These are phyloP conservation scores for Prunella fulvescens DNA, from an alignment of 2,113 vertebrate species.

Conservation along the genomic window DNA sequence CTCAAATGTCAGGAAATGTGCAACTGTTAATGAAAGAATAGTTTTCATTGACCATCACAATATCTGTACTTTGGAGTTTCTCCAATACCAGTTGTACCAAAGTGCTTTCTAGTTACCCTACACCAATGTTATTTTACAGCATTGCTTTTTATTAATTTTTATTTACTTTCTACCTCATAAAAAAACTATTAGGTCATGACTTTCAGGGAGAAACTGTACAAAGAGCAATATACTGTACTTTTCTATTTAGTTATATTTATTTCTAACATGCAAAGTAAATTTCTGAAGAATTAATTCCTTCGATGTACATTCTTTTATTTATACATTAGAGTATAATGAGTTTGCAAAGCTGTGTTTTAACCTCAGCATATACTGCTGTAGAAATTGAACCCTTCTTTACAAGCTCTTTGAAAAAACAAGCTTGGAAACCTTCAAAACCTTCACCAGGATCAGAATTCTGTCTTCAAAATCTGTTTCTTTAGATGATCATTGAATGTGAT, in stretches of 20 bases:
- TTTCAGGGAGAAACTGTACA: background rate
- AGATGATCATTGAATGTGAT: background rate
- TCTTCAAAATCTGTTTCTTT: background rate
- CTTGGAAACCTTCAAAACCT: background rate
- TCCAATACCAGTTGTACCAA: background rate
- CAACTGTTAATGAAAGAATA: background rate
- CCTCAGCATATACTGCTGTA: background rate
- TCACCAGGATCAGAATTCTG: background rate
- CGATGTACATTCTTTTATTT: background rate
- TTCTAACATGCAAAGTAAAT: background rate
- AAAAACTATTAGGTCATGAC: background rate
- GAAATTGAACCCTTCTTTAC: background rate
- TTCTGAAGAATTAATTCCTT: background rate
- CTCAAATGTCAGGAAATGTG: background rate
- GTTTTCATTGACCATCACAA: background rate
- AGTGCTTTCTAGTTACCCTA: background rate
- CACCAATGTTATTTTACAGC: background rate
- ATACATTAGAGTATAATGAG: background rate
- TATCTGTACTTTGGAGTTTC: background rate
- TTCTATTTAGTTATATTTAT: background rate
- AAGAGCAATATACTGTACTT: background rate
- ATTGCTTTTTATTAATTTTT: background rate
- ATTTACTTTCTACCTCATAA: background rate
- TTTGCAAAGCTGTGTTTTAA: background rate
- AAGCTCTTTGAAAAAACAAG: background rate